Evolutionary conservation across 2,797 vertebrate genomes (phyloP), one percentile per base, ranked within the genome.

Genomic region (Sternarchorhynchus goeldii): DNA sequence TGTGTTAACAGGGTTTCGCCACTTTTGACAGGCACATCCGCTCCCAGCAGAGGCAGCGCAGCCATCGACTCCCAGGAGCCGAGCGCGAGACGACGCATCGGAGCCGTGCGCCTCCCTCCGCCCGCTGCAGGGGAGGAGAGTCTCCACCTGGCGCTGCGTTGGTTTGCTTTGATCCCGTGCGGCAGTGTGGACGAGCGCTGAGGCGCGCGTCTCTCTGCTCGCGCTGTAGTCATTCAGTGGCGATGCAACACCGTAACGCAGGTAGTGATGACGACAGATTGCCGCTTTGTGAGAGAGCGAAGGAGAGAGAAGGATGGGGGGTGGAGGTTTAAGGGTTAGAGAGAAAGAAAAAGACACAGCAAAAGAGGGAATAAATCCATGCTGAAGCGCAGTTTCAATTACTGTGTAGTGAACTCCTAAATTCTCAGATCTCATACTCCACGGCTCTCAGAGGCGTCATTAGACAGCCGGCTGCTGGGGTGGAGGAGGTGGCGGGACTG

Each of bases 301-400:
- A 3, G 14, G 5, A 20, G 17, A 66, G n/a, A 4, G 64, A 6
- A 39, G 3, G 5, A 16, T n/a, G 20, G 20, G 62, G 1, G 10
- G 62, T 18, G 17, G 16, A 16, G 25, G 21, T 2, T 14, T 31
- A 5, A n/a, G 32, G 6, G 62, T 32, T 20, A 29, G 8, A 21
- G 71, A 29, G 25, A 8, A 17, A 18, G 18, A 6, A 20, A 59
- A 36, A 41, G 53, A 20, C 2, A 17, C 4, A 20, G 32, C 10
- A 14, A 29, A 32, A 59, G 56, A 72, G 7, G 31, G 32, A 50
- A 77, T 68, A 84, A 81, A 77, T 77, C 80, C 77, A 64, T 45
- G 56, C 57, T 68, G 79, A 79, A 78, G 73, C 62, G 58, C 59
- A 68, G 32, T 76, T 82, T 76, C 72, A 82, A 59, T 80, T 81